Evolutionary conservation across 2,113 vertebrate species (phyloP).

Genomic region (Xenus cinereus): DNA sequence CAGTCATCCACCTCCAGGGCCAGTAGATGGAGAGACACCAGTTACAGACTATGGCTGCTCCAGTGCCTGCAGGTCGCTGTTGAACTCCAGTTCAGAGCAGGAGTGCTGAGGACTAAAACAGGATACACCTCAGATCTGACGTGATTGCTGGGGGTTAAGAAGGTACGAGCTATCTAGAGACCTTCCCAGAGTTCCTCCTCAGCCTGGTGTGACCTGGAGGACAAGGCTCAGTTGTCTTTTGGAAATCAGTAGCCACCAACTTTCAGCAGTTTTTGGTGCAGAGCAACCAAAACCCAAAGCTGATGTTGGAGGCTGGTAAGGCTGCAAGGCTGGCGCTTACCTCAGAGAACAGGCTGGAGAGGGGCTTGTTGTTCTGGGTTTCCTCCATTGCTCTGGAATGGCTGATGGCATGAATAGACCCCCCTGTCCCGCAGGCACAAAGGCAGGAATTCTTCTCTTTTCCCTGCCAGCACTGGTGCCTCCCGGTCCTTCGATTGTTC

Average conservation of each 20-base stretch:
- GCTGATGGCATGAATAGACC: background rate
- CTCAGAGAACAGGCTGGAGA: background rate
- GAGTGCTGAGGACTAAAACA: background rate
- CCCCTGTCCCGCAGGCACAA: background rate
- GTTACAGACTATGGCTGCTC: background rate
- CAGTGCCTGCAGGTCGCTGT: background rate
- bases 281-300: background rate
- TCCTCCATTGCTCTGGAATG: background rate
- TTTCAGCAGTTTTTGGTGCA: background rate
- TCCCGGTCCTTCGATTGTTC: background rate
- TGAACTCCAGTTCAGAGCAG: background rate
- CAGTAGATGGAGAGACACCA: background rate
- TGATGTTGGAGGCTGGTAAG: background rate
- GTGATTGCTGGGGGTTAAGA: background rate
- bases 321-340: background rate
- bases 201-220: accelerated
- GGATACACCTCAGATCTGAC: background rate
- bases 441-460: background rate
- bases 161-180: background rate
- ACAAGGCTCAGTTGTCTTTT: background rate
- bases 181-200: background rate
- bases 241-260: background rate
- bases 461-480: background rate
- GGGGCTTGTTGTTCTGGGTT: background rate
- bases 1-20: background rate